Percentiles rank a stretch among this genome's conserved stretches.
phyloP scores from a whole-genome alignment of 2,797 vertebrate species.

The Parauchenoglanis ngamensis region DNA sequence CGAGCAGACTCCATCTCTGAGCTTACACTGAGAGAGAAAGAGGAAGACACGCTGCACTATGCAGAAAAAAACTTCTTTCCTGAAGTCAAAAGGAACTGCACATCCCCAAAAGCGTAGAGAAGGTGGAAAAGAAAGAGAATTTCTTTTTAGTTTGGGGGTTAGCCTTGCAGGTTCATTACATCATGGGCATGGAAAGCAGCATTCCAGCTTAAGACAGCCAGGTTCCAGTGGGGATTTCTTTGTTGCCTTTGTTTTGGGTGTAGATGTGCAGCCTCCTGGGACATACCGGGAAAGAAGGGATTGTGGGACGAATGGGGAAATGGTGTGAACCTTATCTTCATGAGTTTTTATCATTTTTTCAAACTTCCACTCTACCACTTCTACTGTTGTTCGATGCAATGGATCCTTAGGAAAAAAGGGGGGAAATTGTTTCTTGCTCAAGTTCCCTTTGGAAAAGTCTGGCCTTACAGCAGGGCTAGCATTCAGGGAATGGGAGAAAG shows the following conservation, averaged over 20 bases:
- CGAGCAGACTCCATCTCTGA: conserved; percentile 54
- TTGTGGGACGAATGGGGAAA: conserved; percentile 32
- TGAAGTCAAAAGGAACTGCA: conserved; percentile 57
- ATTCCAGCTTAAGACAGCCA: conserved; percentile 59
- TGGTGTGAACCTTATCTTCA: conserved; percentile 39
- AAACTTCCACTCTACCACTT: conserved; percentile 17
- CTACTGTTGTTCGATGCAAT: conserved; percentile 38
- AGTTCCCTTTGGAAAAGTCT: conserved; percentile 56
- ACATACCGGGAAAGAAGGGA: conserved; percentile 44
- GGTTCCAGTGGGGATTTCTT: conserved; percentile 68
- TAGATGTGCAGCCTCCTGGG: conserved; percentile 62
- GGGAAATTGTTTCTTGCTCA: conserved; percentile 39
- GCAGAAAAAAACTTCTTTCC: conserved; percentile 36
- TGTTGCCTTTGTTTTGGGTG: conserved; percentile 70
- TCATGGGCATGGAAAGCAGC: conserved; percentile 59
- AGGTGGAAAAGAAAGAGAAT: conserved; percentile 31
- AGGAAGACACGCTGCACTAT: conserved; percentile 33
- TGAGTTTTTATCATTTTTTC: conserved; percentile 39
- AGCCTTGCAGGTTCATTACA: conserved; percentile 71
- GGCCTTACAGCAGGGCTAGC: conserved; percentile 59
- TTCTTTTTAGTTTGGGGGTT: conserved; percentile 20
- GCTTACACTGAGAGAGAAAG: conserved; percentile 47
- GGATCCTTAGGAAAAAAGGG: conserved; percentile 47
- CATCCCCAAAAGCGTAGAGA: conserved; percentile 54
- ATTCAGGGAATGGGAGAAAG: conserved; percentile 55